These are phyloP conservation scores for Ditylenchus dipsaci DNA, from an alignment of 1,140 invertebrate genomes.

Conservation along the genomic window DNA sequence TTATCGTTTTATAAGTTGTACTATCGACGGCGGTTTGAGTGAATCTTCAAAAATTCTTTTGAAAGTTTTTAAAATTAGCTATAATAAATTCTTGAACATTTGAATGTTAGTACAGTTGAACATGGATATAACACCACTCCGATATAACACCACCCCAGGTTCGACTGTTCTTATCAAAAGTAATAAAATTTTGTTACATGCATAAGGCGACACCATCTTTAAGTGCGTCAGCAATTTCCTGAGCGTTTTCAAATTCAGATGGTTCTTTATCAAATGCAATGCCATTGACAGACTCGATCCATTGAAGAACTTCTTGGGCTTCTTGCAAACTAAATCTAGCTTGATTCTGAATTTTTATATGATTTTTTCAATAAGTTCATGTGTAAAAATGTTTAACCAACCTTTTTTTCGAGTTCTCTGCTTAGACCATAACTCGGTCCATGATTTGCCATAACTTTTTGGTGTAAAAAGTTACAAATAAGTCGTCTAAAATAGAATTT, in stretches of 20 bases:
- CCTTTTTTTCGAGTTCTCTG: constrained; percentile 64
- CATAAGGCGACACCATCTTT: constrained; percentile 64
- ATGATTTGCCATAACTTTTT: constrained; percentile 63
- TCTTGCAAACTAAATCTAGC: constrained; percentile 63
- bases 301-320: constrained; percentile 61
- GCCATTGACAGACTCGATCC: constrained; percentile 61
- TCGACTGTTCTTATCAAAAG: too few relatives aligned
- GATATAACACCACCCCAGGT: too few relatives aligned
- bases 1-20: too few relatives aligned
- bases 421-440: constrained; percentile 65
- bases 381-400: constrained; percentile 46
- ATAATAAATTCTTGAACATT: too few relatives aligned
- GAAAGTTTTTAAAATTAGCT: too few relatives aligned
- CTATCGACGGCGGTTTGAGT: too few relatives aligned
- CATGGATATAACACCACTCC: constrained; percentile 7
- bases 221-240: constrained; percentile 62
- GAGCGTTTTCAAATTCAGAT: constrained; percentile 59
- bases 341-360: constrained; percentile 59
- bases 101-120: constrained; percentile 4
- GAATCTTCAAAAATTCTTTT: too few relatives aligned
- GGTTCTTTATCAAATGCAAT: constrained; percentile 58
- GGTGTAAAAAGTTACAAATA: not conserved
- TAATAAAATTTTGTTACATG: constrained; percentile 63
- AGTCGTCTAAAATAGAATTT: not conserved
- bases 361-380: constrained; percentile 9